These are phyloP conservation scores for Odiellus spinosus DNA, from an alignment of 2,888 invertebrate species.

Conservation along the genomic window DNA sequence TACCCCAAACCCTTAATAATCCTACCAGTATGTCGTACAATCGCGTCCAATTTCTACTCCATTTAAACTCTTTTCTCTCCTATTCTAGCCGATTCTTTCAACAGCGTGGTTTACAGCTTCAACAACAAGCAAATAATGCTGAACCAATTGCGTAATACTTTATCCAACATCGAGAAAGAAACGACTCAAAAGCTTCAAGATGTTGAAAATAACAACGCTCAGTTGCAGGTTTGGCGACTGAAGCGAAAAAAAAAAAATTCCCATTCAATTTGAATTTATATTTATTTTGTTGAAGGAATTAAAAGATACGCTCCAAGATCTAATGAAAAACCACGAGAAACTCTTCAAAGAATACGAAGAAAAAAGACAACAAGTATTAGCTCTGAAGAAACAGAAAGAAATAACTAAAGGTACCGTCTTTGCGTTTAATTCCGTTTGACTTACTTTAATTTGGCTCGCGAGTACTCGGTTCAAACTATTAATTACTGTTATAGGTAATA, in stretches of 20 bases:
- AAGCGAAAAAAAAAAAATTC: too few species aligned
- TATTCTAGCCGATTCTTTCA: constrained; percentile 28
- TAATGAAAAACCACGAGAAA: constrained; percentile 51
- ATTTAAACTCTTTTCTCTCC: constrained; percentile 3
- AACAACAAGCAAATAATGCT: constrained; percentile 57
- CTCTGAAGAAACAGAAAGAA: constrained; percentile 13
- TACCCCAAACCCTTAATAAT: constrained; percentile 24
- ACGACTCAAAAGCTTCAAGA: constrained; percentile 55
- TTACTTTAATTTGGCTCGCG: too few species aligned
- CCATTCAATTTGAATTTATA: neutral
- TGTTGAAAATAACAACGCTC: constrained; percentile 59
- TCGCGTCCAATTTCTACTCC: too few species aligned
- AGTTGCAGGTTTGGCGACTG: constrained; percentile 43
- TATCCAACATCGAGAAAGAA: constrained; percentile 35
- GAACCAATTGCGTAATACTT: constrained; percentile 49
- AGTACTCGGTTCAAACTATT: too few species aligned
- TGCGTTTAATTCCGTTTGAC: too few species aligned
- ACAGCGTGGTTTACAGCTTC: constrained; percentile 42
- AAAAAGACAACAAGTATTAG: constrained; percentile 35
- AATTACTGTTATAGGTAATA: too few species aligned
- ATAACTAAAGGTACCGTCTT: too few species aligned
- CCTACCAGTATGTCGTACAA: constrained; percentile 26
- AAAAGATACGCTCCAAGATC: constrained; percentile 45
- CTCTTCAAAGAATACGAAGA: constrained; percentile 51
- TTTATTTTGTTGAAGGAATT: constrained; percentile 36